Percentiles rank a stretch among this genome's conserved stretches.
phyloP scores from a whole-genome alignment of 2,113 vertebrate genomes.

The Xiphophorus maculatus region DNA sequence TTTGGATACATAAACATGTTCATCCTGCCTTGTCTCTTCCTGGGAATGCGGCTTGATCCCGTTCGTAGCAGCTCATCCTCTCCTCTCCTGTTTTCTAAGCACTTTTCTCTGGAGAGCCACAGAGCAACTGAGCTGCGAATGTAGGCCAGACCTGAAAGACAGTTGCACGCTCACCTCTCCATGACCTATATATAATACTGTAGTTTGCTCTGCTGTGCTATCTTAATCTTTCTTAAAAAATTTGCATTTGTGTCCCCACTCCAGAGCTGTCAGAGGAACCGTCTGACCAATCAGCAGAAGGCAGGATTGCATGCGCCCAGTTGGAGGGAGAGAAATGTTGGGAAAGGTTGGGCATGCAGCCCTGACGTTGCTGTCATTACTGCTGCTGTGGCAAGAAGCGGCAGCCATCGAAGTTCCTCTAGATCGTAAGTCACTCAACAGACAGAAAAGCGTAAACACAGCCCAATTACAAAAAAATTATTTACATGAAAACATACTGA shows the following conservation, averaged over 20 bases:
- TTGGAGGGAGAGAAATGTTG: constrained; percentile 81
- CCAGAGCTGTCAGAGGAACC: constrained; percentile 35
- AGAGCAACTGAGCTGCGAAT: constrained; percentile 64
- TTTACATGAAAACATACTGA: too few species aligned
- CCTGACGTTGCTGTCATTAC: constrained; percentile 68
- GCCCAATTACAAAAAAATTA: not conserved
- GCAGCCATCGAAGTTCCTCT: constrained; percentile 88
- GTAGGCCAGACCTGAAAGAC: constrained; percentile 53
- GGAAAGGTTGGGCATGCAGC: constrained; percentile 60
- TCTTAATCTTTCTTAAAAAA: constrained; percentile 5
- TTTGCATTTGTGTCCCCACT: constrained; percentile 36
- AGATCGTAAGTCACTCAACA: constrained; percentile 85
- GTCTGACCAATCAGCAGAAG: constrained; percentile 46
- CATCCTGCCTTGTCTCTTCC: too few species aligned
- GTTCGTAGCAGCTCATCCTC: not conserved
- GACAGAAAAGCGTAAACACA: not conserved
- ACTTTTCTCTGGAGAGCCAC: constrained; percentile 36
- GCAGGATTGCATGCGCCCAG: constrained; percentile 36
- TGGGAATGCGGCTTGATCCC: not conserved
- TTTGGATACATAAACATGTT: not conserved
- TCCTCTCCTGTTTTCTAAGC: constrained; percentile 16
- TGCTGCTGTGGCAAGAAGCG: constrained; percentile 76
- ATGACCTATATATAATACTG: not conserved
- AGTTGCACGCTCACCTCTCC: constrained; percentile 7
- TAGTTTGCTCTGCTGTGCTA: not conserved